A percentile compares a stretch with the other conserved stretches of the same genome.
Evolutionary conservation across 2,113 vertebrate genomes (phyloP).

Genomic region (Ardeotis arabs): DNA sequence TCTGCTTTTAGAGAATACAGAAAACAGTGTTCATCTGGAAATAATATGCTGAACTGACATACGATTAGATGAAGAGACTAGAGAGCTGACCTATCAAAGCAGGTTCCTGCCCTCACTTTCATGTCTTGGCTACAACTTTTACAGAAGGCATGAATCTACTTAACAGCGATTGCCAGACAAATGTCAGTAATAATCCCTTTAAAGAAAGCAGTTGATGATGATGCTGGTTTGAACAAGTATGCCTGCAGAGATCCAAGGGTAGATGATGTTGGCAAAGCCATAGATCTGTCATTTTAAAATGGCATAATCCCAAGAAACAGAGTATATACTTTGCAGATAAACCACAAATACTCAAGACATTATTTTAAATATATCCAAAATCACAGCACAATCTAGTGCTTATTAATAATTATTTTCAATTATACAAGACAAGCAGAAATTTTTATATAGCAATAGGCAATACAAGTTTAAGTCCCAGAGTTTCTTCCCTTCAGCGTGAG

Average conservation of each 20-base stretch:
- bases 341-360: not conserved
- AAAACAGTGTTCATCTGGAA: not conserved
- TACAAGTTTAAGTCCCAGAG: not conserved
- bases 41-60: not conserved
- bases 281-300: not conserved
- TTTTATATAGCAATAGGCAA: not conserved
- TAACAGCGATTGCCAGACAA: not conserved
- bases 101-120: not conserved
- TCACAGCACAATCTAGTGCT: not conserved
- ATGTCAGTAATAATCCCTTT: not conserved
- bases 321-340: not conserved
- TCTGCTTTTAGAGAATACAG: not conserved
- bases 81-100: not conserved
- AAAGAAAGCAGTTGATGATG: not conserved
- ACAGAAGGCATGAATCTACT: conserved; percentile 22
- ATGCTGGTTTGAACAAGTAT: not conserved
- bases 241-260: not conserved
- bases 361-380: not conserved
- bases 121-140: not conserved
- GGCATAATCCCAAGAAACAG: not conserved
- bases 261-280: not conserved
- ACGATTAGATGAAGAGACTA: not conserved
- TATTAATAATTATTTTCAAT: not conserved
- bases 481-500: not conserved
- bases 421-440: not conserved